phyloP scores from a whole-genome alignment of 2,797 vertebrate genomes.

The Acanthiza pusilla region DNA sequence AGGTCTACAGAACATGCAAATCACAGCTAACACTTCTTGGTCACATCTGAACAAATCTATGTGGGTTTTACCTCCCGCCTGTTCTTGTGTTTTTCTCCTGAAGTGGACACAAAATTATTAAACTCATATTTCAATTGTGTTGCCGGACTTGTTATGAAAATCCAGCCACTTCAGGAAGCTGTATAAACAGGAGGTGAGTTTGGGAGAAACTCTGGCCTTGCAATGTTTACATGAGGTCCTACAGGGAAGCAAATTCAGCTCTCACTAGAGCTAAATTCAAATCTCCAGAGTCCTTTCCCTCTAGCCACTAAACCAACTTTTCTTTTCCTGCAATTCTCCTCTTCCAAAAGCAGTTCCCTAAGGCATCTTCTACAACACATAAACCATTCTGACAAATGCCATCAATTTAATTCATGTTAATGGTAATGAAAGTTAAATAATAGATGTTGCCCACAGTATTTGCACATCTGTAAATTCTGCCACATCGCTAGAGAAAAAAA shows the following conservation, averaged over 20 bases:
- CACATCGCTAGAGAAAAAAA: not conserved
- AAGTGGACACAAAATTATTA: not conserved
- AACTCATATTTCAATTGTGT: not conserved
- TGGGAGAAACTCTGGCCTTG: not conserved
- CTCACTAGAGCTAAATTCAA: not conserved
- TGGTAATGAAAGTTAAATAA: conserved; percentile 42
- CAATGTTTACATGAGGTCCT: not conserved
- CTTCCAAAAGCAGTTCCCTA: not conserved
- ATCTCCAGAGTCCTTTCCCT: not conserved
- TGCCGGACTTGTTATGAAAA: not conserved
- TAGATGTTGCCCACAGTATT: not conserved
- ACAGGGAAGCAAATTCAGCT: not conserved
- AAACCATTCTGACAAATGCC: conserved; percentile 24
- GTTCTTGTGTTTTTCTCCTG: not conserved
- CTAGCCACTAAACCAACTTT: not conserved
- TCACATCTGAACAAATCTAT: not conserved
- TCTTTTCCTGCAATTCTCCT: not conserved
- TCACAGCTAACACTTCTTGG: not conserved
- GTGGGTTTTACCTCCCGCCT: not conserved
- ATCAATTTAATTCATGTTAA: conserved; percentile 45
- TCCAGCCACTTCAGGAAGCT: not conserved
- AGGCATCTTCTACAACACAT: not conserved
- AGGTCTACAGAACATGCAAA: not conserved
- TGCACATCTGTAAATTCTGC: not conserved
- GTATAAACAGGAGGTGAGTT: not conserved